Base-by-base conservation (phyloP, 2,113 vertebrate species). In the Seriola rivoliana region DNA sequence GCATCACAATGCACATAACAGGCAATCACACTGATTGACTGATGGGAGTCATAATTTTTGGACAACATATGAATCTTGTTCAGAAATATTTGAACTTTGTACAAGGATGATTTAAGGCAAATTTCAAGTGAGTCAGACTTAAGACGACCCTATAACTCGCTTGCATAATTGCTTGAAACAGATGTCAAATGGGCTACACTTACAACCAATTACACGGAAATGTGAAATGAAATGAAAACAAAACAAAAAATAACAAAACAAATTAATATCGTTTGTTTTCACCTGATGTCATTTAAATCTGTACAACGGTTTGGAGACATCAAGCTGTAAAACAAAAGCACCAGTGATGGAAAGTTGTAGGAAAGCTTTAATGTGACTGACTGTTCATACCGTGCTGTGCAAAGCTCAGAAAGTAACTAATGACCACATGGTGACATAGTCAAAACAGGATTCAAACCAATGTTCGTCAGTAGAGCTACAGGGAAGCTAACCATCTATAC, bases 361-460 rank as follows among this genome's bases (percentile, higher is more conserved):
- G 10, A 21, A 13, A 13, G n/a, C 4, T 52, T 21, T n/a, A 52
- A 25, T 23, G 5, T 23, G 54, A 5, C 3, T 25, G 21, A 57
- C 54, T 25, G n/a, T 12, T 34, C 17, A 21, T 52, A n/a, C 38
- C 0, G 36, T 29, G 58, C 55, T 19, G 38, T 32, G 52, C 19
- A n/a, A 48, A 46, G 46, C 52, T 36, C 12, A n/a, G 16, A 48
- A 25, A 23, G 13, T 6, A 9, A 50, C 58, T 38, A 34, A 9
- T 36, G 36, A 29, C 67, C 71, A 60, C 32, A 44, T 71, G 57
- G 58, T 68, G 71, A 79, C 25, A 63, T n/a, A 71, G 63, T 75
- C 75, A 73, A 85, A 87, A 67, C 76, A 86, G 69, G 34, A 83
- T 85, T 85, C 87, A 89, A 86, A 88, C 54, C 62, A n/a, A 29